Evolutionary conservation across 2,888 invertebrate species (phyloP).

Genomic region (Brenthis hecate): DNA sequence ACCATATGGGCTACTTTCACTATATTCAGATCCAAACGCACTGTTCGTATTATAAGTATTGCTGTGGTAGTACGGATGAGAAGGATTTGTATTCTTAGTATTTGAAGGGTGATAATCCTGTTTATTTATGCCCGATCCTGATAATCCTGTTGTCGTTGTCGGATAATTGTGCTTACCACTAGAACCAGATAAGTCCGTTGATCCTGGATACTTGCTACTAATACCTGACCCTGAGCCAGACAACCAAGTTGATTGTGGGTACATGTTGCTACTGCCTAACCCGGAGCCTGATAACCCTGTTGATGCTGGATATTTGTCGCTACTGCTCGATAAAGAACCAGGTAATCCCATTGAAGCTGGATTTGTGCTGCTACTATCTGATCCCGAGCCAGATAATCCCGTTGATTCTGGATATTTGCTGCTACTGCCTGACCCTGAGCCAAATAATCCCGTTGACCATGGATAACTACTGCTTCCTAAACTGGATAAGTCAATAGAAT

Average conservation of each 20-base stretch:
- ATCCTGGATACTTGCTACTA: constrained; percentile 41
- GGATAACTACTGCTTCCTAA: not conserved
- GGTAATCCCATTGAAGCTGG: constrained; percentile 42
- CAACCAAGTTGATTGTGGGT: constrained; percentile 36
- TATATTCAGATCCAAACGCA: constrained; percentile 34
- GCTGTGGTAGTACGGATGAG: constrained; percentile 25
- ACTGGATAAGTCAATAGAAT: not conserved
- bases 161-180: constrained; percentile 26
- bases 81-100: constrained; percentile 18
- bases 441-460: constrained; percentile 35
- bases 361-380: constrained; percentile 18
- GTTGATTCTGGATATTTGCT: constrained; percentile 37
- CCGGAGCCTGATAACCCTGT: constrained; percentile 30
- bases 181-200: constrained; percentile 42
- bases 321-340: constrained; percentile 36
- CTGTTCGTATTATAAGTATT: constrained; percentile 42
- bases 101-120: constrained; percentile 17
- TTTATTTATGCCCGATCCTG: not conserved
- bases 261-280: constrained; percentile 15
- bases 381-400: constrained; percentile 37
- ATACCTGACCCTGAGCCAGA: constrained; percentile 39
- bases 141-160: not conserved
- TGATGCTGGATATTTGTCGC: constrained; percentile 32
- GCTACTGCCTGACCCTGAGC: constrained; percentile 27
- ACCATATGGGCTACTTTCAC: constrained; percentile 27